Evolutionary conservation across 30 jellyfish, hydroid and myxozoan genomes (phyloP), one percentile per base, ranked within the genome.

Genomic region (Hydractinia echinata): DNA sequence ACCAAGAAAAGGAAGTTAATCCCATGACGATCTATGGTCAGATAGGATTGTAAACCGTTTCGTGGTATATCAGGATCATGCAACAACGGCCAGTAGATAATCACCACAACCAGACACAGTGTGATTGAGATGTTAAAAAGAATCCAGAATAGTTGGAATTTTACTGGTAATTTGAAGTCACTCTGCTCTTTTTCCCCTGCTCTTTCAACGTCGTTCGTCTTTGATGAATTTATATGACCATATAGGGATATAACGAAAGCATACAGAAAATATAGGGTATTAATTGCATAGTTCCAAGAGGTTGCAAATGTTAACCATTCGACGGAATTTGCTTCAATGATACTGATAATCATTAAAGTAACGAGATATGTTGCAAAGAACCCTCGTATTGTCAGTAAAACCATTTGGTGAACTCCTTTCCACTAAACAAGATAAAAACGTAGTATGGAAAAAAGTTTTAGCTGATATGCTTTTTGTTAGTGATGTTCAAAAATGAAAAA

Each of bases 81-180:
- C 81, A 72, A 72, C n/a, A 51, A 44, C n/a, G n/a, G 10, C 81
- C 81, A 72, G n/a, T 72, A 72, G 60, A 72, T 52, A 30, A 72
- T 51, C 64, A 51, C 64, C 10, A 72, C 51, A 7, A 30, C 64
- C 7, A 16, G 0, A 52, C 64, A 30, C 30, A 72, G 18, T n/a
- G 21, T 72, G 10, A 72, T 30, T 10, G 81, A 48, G 8, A 51
- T 72, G 16, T 44, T 30, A 52, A n/a, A 72, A 6, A 52, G 8
- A 6, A 72, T 30, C 81, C 81, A 72, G 70, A 30, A 72, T 14
- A 72, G 8, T 14, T 72, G 21, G 7, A 44, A 10, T n/a, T 18
- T n/a, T 30, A 48, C 21, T 72, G 81, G 21, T 10, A 51, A 18
- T 16, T 51, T 72, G 16, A 51, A 64, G 4, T 7, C 7, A 7